Evolutionary conservation across 2,888 invertebrate genomes (phyloP).

Genomic region (Cryptus armator): DNA sequence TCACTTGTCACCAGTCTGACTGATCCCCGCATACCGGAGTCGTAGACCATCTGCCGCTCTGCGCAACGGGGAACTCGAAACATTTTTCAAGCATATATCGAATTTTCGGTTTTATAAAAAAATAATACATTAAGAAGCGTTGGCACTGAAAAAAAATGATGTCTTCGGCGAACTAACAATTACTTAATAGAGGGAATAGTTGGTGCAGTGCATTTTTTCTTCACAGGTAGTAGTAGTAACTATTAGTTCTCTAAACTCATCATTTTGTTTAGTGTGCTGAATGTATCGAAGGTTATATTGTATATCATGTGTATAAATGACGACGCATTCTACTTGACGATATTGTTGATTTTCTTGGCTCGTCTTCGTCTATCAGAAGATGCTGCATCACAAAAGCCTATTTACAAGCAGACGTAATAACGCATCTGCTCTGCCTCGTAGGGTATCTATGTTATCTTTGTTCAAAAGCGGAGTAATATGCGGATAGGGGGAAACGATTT

Average conservation of each 20-base stretch:
- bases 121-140: background rate
- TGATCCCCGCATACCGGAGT: constrained; percentile 12
- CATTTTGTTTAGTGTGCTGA: background rate
- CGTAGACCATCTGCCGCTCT: background rate
- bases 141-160: too few relatives aligned
- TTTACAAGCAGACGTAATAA: background rate
- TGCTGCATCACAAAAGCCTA: background rate
- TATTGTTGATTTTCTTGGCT: background rate
- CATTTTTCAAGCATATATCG: background rate
- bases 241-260: too few relatives aligned
- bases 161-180: too few relatives aligned
- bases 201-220: too few relatives aligned
- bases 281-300: background rate
- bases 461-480: background rate
- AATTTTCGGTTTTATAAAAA: background rate
- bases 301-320: background rate
- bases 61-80: background rate
- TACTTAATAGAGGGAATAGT: too few relatives aligned
- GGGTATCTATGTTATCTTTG: background rate
- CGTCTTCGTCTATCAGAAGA: background rate
- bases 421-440: background rate
- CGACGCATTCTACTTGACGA: background rate
- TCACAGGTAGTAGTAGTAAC: too few relatives aligned
- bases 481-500: background rate
- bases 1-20: constrained; percentile 17